These are phyloP conservation scores for Agapornis canus DNA, from an alignment of 2,797 vertebrate species.

Conservation along the genomic window DNA sequence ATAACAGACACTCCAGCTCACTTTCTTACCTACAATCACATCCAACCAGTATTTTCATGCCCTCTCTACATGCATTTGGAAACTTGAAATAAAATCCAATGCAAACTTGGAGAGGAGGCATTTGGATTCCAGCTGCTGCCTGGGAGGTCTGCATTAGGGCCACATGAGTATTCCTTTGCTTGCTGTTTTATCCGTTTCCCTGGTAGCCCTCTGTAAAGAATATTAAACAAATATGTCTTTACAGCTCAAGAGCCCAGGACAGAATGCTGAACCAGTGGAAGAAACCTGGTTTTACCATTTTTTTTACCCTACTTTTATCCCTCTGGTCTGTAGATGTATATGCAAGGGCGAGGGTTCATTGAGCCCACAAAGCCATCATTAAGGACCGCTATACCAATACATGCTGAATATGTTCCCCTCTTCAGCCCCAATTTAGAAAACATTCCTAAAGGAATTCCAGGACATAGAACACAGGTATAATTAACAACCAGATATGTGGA, in stretches of 20 bases:
- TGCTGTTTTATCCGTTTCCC: constrained; percentile 51
- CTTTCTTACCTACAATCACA: not conserved
- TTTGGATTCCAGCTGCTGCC: constrained; percentile 37
- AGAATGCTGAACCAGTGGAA: not conserved
- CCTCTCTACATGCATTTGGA: constrained; percentile 38
- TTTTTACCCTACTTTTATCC: not conserved
- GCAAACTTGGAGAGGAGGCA: constrained; percentile 48
- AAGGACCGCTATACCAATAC: not conserved
- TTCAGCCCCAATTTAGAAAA: not conserved
- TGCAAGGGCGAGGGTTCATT: not conserved
- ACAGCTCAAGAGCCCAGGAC: constrained; percentile 1
- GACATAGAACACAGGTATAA: not conserved
- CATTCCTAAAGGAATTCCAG: not conserved
- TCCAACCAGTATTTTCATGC: constrained; percentile 29
- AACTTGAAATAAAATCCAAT: constrained; percentile 46
- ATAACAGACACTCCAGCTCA: not conserved
- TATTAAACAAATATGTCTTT: constrained; percentile 53
- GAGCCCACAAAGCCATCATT: not conserved
- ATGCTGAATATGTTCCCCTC: not conserved
- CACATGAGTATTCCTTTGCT: constrained; percentile 36
- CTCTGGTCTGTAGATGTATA: not conserved
- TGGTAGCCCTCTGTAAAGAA: constrained; percentile 38
- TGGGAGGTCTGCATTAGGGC: constrained; percentile 50
- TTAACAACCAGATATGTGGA: not conserved
- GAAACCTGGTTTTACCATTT: not conserved